A percentile compares a stretch with the other conserved stretches of the same genome.
Evolutionary conservation across 2,113 vertebrate species (phyloP).

Genomic region (Pomatostomus ruficeps): DNA sequence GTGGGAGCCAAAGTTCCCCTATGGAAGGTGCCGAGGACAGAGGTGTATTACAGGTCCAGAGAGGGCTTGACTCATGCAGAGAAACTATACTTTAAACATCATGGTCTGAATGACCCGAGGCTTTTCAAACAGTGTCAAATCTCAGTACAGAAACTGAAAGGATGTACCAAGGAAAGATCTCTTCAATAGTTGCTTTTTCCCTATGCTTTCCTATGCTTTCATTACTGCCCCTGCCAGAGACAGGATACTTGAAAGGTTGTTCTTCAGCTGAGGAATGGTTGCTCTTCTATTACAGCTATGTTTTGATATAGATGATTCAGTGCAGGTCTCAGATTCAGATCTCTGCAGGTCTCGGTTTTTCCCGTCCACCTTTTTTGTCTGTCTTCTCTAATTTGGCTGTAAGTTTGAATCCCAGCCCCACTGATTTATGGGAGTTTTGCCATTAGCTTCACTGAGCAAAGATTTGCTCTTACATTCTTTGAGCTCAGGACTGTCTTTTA

Average conservation of each 20-base stretch:
- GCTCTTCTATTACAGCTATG: conserved; percentile 27
- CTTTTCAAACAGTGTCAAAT: conserved; percentile 17
- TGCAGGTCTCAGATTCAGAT: conserved; percentile 37
- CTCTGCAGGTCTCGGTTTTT: conserved; percentile 40
- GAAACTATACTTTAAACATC: conserved; percentile 21
- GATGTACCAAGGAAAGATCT: conserved; percentile 7
- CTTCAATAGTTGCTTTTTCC: conserved; percentile 15
- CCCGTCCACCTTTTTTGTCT: conserved; percentile 1
- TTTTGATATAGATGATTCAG: conserved; percentile 48
- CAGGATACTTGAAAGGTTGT: conserved; percentile 46
- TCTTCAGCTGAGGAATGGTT: conserved; percentile 34
- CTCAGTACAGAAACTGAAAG: conserved; percentile 20
- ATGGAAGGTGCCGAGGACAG: neutral
- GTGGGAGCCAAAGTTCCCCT: neutral
- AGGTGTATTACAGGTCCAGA: neutral
- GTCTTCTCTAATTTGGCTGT: conserved; percentile 26
- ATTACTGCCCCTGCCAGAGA: conserved; percentile 14
- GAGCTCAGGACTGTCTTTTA: conserved; percentile 23
- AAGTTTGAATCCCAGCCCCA: neutral
- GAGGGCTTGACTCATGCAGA: neutral
- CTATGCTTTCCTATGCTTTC: neutral
- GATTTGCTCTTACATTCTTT: conserved; percentile 32
- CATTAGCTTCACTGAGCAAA: conserved; percentile 25
- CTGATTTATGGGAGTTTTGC: conserved; percentile 45
- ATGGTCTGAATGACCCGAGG: neutral